Percentiles rank a stretch among this genome's conserved stretches.
Evolutionary conservation across 1,140 invertebrate genomes (phyloP).

Genomic region (Panonychus citri): DNA sequence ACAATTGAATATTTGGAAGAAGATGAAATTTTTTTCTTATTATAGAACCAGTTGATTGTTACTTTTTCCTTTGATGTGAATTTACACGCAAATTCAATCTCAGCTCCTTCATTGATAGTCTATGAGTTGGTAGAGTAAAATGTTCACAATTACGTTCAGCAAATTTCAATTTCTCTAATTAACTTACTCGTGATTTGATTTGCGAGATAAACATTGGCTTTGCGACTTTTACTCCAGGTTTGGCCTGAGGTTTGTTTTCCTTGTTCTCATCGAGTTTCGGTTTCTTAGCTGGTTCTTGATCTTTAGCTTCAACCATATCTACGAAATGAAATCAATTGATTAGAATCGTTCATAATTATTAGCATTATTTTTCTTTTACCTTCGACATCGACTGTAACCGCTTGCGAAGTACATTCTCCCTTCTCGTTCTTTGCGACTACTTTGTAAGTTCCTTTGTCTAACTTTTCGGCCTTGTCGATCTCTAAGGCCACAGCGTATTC

Average conservation of each 20-base stretch:
- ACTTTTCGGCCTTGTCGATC: conserved; percentile 38
- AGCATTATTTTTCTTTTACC: neutral
- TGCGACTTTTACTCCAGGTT: conserved; percentile 4
- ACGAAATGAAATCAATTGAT: neutral
- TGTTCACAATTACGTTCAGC: too few species aligned
- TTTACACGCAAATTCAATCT: conserved; percentile 46
- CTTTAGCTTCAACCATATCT: neutral
- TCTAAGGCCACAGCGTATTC: conserved; percentile 19
- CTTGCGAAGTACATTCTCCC: conserved; percentile 68
- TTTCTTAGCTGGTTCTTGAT: neutral
- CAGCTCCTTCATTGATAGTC: conserved; percentile 46
- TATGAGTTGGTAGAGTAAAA: conserved; percentile 17
- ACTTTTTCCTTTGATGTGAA: conserved; percentile 30
- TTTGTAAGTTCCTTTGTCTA: conserved; percentile 69
- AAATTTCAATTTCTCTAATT: too few species aligned
- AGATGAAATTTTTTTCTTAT: conserved; percentile 42
- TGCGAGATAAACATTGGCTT: conserved; percentile 4
- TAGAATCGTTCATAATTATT: neutral
- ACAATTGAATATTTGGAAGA: conserved; percentile 38
- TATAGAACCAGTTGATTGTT: conserved; percentile 62
- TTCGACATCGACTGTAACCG: conserved; percentile 39
- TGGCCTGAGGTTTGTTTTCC: conserved; percentile 3
- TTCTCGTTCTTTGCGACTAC: conserved; percentile 76
- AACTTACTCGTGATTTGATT: conserved; percentile 7
- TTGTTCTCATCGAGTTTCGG: conserved; percentile 2